Conservation (phyloP, 2,113 vertebrate species). For the Dicentrarchus labrax region DNA sequence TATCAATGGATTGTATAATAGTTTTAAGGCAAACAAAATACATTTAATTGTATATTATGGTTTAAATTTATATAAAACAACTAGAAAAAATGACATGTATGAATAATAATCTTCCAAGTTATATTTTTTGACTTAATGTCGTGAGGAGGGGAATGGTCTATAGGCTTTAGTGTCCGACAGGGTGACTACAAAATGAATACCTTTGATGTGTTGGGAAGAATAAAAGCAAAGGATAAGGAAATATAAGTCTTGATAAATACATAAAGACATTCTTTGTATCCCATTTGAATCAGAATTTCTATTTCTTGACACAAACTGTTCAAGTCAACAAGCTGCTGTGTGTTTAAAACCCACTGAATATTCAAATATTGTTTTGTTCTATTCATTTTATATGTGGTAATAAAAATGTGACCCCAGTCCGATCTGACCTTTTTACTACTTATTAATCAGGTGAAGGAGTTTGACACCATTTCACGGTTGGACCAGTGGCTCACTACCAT, state of each 20-base stretch:
- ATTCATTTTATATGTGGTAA: too few species aligned
- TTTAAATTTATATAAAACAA: too few species aligned
- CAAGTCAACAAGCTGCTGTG: not conserved
- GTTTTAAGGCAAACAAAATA: too few species aligned
- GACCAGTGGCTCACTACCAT: constrained; percentile 98
- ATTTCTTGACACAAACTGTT: not conserved
- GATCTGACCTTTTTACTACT: not conserved
- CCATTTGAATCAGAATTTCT: not conserved
- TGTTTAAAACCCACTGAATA: too few species aligned
- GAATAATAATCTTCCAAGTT: too few species aligned
- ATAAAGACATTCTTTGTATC: not conserved
- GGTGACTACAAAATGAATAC: not conserved
- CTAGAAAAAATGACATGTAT: too few species aligned
- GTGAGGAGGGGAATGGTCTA: not conserved
- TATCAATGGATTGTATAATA: too few species aligned
- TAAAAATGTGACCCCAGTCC: too few species aligned
- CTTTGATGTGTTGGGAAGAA: not conserved
- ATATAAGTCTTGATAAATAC: not conserved
- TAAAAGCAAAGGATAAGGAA: not conserved
- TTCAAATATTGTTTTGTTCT: too few species aligned
- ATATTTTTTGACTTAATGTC: too few species aligned
- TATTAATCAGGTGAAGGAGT: constrained; percentile 91
- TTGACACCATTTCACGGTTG: constrained; percentile 92
- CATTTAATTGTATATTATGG: too few species aligned
- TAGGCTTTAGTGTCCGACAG: not conserved